Evolutionary conservation across 2,888 invertebrate species (phyloP).

Genomic region (Hemicrepidius hirtus): DNA sequence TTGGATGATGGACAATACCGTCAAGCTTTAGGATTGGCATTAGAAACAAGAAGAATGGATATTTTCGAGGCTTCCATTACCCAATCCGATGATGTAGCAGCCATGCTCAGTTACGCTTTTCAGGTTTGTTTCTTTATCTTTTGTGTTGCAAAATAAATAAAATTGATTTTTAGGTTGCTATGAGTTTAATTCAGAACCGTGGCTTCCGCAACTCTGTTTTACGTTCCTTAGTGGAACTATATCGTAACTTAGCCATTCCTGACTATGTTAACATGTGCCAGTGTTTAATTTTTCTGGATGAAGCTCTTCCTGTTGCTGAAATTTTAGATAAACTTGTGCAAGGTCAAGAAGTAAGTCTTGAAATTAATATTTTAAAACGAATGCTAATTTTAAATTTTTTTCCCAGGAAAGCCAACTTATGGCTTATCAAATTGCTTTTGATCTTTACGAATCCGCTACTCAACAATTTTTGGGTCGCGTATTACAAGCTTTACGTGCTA

Average conservation of each 20-base stretch:
- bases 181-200: constrained; percentile 96
- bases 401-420: constrained; percentile 88
- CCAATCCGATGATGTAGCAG: constrained; percentile 91
- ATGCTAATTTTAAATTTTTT: constrained; percentile 30
- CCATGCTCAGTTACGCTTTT: constrained; percentile 96
- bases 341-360: constrained; percentile 76
- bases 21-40: constrained; percentile 95
- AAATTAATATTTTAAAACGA: constrained; percentile 9
- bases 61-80: constrained; percentile 95
- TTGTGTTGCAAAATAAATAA: background rate
- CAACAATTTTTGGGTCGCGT: constrained; percentile 96
- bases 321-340: constrained; percentile 92
- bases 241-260: constrained; percentile 90
- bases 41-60: constrained; percentile 98
- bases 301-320: constrained; percentile 93
- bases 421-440: constrained; percentile 99
- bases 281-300: constrained; percentile 97
- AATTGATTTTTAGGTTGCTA: constrained; percentile 85
- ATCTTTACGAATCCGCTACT: constrained; percentile 98
- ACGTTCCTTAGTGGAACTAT: constrained; percentile 90
- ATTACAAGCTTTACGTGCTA: constrained; percentile 85
- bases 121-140: constrained; percentile 78
- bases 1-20: constrained; percentile 95
- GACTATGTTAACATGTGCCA: constrained; percentile 99
- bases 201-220: constrained; percentile 94